Percentiles rank a stretch among this genome's conserved stretches.
These are phyloP conservation scores for Esox masquinongy DNA, from an alignment of 2,797 vertebrate species.

Conservation along the genomic window DNA sequence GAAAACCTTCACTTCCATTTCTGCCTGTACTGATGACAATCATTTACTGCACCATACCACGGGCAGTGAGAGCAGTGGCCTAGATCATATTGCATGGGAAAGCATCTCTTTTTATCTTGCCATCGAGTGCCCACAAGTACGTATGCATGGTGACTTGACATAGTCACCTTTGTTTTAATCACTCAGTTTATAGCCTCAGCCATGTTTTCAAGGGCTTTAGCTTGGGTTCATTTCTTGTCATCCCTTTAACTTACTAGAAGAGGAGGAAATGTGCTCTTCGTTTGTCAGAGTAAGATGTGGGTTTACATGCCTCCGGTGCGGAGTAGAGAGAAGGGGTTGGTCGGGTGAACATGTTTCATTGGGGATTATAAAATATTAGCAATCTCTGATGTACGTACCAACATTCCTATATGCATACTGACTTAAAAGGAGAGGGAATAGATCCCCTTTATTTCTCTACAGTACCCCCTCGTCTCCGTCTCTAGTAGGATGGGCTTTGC, in stretches of 20 bases:
- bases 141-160: slow-evolving; percentile 31
- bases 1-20: slow-evolving; percentile 43
- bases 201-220: neutral
- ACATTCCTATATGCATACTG: neutral
- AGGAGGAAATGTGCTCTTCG: neutral
- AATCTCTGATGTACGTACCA: neutral
- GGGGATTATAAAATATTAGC: neutral
- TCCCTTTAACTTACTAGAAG: neutral
- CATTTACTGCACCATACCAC: slow-evolving; percentile 34
- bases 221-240: neutral
- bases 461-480: neutral
- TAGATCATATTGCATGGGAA: slow-evolving; percentile 57
- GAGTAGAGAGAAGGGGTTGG: neutral
- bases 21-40: slow-evolving; percentile 51
- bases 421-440: neutral
- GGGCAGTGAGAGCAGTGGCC: slow-evolving; percentile 59
- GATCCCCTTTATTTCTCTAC: neutral
- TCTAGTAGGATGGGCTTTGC: slow-evolving; percentile 19
- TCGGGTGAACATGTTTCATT: neutral
- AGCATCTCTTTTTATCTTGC: slow-evolving; percentile 57
- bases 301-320: neutral
- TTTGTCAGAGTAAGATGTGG: neutral
- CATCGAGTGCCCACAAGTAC: slow-evolving; percentile 45
- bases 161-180: slow-evolving; percentile 15
- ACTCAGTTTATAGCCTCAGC: slow-evolving; percentile 6